Percentiles rank a stretch among this genome's conserved stretches.
phyloP scores from a whole-genome alignment of 2,113 vertebrate species.

The Oxyura jamaicensis region DNA sequence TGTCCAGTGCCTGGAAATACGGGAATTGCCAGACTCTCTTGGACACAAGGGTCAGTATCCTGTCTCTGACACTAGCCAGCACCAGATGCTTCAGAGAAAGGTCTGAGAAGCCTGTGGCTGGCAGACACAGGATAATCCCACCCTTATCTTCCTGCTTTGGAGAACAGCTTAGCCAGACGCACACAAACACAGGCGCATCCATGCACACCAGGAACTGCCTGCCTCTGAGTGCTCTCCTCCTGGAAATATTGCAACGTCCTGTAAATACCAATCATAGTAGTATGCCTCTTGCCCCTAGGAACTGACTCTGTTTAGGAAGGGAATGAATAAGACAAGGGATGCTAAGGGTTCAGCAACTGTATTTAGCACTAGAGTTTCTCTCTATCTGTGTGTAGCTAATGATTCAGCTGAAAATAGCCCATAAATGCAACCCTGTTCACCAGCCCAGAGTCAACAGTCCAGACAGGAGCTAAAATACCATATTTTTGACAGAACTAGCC shows the following conservation, averaged over 20 bases:
- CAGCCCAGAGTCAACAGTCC: not conserved
- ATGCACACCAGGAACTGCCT: fast-evolving
- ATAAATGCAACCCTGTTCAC: not conserved
- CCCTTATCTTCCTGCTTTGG: not conserved
- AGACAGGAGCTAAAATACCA: not conserved
- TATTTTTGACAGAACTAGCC: not conserved
- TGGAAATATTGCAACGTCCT: not conserved
- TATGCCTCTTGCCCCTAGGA: not conserved
- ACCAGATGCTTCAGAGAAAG: conserved; percentile 26
- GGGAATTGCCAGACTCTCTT: conserved; percentile 23
- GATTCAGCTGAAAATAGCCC: not conserved
- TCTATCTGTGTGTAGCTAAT: not conserved
- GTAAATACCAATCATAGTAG: not conserved
- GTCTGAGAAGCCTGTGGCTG: not conserved
- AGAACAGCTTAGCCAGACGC: not conserved
- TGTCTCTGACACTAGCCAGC: conserved; percentile 27
- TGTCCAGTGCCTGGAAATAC: conserved; percentile 41
- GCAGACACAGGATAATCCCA: not conserved
- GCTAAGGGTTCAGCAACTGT: not conserved
- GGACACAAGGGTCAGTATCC: conserved; percentile 5
- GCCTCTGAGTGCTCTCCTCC: not conserved
- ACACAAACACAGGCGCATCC: not conserved
- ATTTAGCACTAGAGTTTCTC: not conserved
- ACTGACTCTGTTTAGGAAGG: not conserved
- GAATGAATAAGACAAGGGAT: not conserved